A percentile compares a stretch with the other conserved stretches of the same genome.
Conservation (phyloP, 1,140 invertebrate species). For the Calycopis cecrops region DNA sequence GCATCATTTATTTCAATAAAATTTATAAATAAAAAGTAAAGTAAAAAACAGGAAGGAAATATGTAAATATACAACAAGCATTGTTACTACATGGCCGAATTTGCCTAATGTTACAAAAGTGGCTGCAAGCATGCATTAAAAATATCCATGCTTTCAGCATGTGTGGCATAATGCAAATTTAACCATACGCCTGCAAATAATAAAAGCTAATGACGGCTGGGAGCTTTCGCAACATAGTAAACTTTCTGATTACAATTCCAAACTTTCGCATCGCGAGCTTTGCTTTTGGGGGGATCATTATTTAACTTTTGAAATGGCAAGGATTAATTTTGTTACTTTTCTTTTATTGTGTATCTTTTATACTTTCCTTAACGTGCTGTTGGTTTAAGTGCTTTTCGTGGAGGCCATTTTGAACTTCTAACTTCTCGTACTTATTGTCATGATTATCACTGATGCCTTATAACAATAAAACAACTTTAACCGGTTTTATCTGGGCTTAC, state of each 20-base stretch:
- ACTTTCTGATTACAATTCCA: constrained; percentile 37
- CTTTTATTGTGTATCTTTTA: constrained; percentile 6
- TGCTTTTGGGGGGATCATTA: constrained; percentile 2
- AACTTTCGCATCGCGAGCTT: constrained; percentile 10
- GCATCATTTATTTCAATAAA: too few species aligned
- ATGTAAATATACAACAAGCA: too few species aligned
- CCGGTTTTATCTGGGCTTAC: too few species aligned
- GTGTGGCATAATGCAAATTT: too few species aligned
- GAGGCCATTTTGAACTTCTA: not conserved
- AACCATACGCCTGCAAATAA: not conserved
- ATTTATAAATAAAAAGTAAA: too few species aligned
- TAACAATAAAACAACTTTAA: too few species aligned
- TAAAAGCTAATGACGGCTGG: constrained; percentile 1
- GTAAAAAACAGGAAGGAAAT: too few species aligned
- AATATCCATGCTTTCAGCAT: too few species aligned
- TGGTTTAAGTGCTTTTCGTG: constrained; percentile 4
- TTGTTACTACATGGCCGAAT: too few species aligned
- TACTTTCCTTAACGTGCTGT: constrained; percentile 4
- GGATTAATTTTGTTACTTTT: constrained; percentile 11
- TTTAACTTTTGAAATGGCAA: constrained; percentile 11
- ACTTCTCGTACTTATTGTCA: not conserved
- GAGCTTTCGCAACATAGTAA: constrained; percentile 28
- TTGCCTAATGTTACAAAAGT: too few species aligned
- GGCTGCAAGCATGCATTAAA: too few species aligned
- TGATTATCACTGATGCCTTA: too few species aligned